Conservation (phyloP, 2,113 vertebrate genomes). For the Entelurus aequoreus region DNA sequence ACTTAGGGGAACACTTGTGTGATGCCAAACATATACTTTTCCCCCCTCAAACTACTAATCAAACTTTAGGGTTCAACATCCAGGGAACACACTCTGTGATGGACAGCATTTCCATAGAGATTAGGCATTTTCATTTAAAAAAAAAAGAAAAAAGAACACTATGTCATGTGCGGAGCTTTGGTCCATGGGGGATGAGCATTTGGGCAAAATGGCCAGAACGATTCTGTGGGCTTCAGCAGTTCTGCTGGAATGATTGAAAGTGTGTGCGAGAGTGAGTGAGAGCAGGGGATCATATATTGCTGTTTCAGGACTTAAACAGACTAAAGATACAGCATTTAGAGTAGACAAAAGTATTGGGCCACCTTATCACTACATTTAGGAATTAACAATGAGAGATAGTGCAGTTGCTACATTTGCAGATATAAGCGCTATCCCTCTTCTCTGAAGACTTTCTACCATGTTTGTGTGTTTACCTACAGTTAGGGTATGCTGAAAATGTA, state of each 20-base stretch:
- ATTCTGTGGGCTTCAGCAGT: slow-evolving; percentile 62
- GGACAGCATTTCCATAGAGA: slow-evolving; percentile 49
- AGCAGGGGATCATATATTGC: slow-evolving; percentile 43
- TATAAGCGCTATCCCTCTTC: too few species aligned
- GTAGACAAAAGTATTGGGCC: too few species aligned
- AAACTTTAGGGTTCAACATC: slow-evolving; percentile 6
- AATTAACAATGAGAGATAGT: too few species aligned
- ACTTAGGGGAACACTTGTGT: slow-evolving; percentile 4
- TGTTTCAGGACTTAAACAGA: slow-evolving; percentile 56
- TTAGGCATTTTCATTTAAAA: slow-evolving; percentile 46
- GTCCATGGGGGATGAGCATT: slow-evolving; percentile 35
- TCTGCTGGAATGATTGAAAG: slow-evolving; percentile 58
- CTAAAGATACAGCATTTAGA: slow-evolving; percentile 19
- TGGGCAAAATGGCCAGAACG: slow-evolving; percentile 54
- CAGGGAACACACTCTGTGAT: slow-evolving; percentile 21
- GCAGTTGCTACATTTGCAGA: too few species aligned
- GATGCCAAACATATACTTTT: slow-evolving; percentile 1
- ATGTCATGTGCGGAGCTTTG: slow-evolving; percentile 41
- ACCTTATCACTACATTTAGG: too few species aligned
- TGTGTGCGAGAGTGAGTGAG: slow-evolving; percentile 34
- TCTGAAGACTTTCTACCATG: too few species aligned
- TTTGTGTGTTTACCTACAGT: too few species aligned
- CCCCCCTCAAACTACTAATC: slow-evolving; percentile 13
- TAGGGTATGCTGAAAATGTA: too few species aligned
- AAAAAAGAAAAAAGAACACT: slow-evolving; percentile 27